Evolutionary conservation across 2,113 vertebrate species (phyloP).

Genomic region (Petroica traversi): DNA sequence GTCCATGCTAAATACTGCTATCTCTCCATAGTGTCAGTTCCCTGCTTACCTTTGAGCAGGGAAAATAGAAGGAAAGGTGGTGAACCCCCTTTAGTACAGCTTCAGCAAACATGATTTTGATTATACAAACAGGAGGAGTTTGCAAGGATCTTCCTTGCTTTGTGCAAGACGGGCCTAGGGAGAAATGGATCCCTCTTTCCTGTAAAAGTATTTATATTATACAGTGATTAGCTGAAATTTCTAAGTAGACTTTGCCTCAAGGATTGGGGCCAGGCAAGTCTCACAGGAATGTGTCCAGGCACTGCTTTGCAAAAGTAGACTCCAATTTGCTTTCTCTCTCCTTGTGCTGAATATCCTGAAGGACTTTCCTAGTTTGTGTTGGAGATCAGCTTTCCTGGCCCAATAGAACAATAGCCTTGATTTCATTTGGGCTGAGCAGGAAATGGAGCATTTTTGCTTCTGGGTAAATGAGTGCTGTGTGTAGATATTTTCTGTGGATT

Average conservation of each 20-base stretch:
- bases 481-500: background rate
- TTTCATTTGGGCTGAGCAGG: background rate
- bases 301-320: background rate
- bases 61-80: background rate
- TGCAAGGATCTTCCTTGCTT: background rate
- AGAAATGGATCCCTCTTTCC: background rate
- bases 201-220: background rate
- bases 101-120: background rate
- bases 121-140: background rate
- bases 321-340: background rate
- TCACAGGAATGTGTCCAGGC: background rate
- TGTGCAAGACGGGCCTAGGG: accelerated
- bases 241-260: background rate
- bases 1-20: background rate
- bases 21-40: background rate
- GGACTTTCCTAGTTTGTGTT: background rate
- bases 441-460: background rate
- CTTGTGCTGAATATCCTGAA: background rate
- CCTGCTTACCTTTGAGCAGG: background rate
- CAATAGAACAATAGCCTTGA: background rate
- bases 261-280: background rate
- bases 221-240: background rate
- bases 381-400: background rate
- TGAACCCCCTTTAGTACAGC: background rate
- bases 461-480: background rate